Evolutionary conservation across 2,797 vertebrate species (phyloP), one percentile per base, ranked within the genome.

Genomic region (Onychomys arenicola): DNA sequence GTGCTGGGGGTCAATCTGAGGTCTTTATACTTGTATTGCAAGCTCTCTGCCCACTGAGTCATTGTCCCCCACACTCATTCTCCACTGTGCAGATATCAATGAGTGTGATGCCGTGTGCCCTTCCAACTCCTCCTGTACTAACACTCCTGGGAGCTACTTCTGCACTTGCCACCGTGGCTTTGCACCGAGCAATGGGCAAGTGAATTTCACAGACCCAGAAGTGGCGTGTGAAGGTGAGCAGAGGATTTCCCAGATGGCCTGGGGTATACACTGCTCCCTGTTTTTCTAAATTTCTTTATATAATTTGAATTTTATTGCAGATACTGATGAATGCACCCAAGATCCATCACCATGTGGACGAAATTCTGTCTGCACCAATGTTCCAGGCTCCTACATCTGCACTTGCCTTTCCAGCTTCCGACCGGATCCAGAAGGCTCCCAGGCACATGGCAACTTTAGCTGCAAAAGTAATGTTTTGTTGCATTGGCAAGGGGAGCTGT

Each of bases 391-490:
- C 78, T 97, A 97, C 55, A 61, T n/a, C 78, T 98, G 97, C 14
- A 0, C 32, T 69, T 97, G 97, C 59, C 3, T 0, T 0, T 19
- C 4, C 0, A 95, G 94, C 34, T 98, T 98, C 57, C 78, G 0
- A 7, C 95, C 82, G 4, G 6, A 52, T 11, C 77, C 88, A 0
- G 88, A 82, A 89, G 78, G 16, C 49, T 95, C 89, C 12, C 69
- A 37, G 89, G 5, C 40, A 32, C 13, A 95, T 0, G 76, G 92
- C 80, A 97, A 96, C 90, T 95, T 97, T 63, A 97, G 59, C 61
- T 98, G 97, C 75, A 65, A 92, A 96, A 92, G 97, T 97, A 97
- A 46, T 67, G 16, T 77, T 71, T 63, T 83, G 16, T 12, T 67
- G 71, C 52, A 75, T 40, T 40, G 40, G 43, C 52, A 12, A 16